These are phyloP conservation scores for Caloenas nicobarica DNA, from an alignment of 2,113 vertebrate genomes.

Conservation along the genomic window DNA sequence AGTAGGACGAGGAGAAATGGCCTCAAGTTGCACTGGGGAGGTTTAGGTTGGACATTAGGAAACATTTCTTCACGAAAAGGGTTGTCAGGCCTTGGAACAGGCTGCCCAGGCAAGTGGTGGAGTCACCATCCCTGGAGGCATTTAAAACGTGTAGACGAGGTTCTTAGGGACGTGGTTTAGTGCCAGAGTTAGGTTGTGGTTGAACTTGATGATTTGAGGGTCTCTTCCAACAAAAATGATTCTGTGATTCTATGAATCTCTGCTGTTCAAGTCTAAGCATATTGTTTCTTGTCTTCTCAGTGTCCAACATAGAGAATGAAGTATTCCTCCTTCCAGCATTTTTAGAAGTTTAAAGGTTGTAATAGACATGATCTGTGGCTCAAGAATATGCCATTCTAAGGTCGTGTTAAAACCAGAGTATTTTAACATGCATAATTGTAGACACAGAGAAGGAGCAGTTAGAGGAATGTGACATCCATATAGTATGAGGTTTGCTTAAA, in stretches of 20 bases:
- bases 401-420: not conserved
- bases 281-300: not conserved
- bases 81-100: too few relatives aligned
- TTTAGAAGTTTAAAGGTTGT: not conserved
- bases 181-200: too few relatives aligned
- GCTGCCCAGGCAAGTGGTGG: too few relatives aligned
- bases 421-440: not conserved
- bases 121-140: too few relatives aligned
- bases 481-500: conserved; percentile 11
- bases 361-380: not conserved
- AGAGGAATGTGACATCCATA: conserved; percentile 7
- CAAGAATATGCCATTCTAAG: not conserved
- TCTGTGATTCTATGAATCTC: not conserved
- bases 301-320: rapidly evolving
- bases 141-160: too few relatives aligned
- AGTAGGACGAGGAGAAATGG: too few relatives aligned
- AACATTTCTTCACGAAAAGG: too few relatives aligned
- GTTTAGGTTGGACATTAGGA: too few relatives aligned
- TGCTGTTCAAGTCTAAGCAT: not conserved
- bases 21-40: too few relatives aligned
- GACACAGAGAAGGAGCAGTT: not conserved
- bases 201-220: too few relatives aligned
- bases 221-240: too few relatives aligned
- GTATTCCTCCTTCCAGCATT: not conserved
- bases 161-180: too few relatives aligned